Percentiles rank a stretch among this genome's conserved stretches.
Evolutionary conservation across 2,113 vertebrate genomes (phyloP).

Genomic region (Lipotes vexillifer): DNA sequence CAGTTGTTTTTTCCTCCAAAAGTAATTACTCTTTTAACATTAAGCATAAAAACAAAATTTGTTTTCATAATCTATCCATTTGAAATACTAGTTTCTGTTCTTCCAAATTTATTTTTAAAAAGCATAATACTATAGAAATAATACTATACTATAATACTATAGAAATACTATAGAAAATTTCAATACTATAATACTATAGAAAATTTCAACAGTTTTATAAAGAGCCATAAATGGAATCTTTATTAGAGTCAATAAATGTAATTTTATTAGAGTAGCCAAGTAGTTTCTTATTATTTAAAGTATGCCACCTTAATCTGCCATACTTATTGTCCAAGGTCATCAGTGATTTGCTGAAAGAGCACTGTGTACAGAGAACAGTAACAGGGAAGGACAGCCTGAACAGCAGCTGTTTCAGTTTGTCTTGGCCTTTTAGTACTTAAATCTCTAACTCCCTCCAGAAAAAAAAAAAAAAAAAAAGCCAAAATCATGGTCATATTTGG

Average conservation of each 20-base stretch:
- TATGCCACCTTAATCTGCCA: not conserved
- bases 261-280: not conserved
- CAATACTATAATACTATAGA: not conserved
- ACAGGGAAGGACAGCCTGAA: not conserved
- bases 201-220: not conserved
- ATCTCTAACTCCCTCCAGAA: not conserved
- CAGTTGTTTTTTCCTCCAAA: not conserved
- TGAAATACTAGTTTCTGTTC: not conserved
- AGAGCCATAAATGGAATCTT: not conserved
- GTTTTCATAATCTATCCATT: not conserved
- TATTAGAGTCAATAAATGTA: not conserved
- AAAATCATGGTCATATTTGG: not conserved
- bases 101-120: too few species aligned
- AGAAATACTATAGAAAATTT: not conserved
- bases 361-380: not conserved
- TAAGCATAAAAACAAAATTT: not conserved
- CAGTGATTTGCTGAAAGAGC: conserved; percentile 27
- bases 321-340: not conserved
- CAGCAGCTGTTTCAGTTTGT: not conserved
- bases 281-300: conserved; percentile 22
- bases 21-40: not conserved
- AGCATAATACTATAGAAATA: too few species aligned
- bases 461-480: not conserved
- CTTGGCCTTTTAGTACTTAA: not conserved
- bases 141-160: too few species aligned